Conservation (phyloP, 2,888 invertebrate genomes). For the Brachylomia viminalis region DNA sequence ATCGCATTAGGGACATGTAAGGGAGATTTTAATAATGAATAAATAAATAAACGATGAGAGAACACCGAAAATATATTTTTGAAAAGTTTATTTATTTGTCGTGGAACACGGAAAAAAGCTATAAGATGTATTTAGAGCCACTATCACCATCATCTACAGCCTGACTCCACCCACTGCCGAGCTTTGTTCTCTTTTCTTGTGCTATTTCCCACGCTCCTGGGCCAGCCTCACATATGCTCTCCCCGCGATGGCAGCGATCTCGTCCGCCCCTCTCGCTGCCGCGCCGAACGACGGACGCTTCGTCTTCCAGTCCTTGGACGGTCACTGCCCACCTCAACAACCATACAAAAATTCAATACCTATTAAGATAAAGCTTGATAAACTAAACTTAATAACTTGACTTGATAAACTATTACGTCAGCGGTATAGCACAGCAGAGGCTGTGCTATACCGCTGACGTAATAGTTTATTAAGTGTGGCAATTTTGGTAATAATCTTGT, state of each 20-base stretch:
- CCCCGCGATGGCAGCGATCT: no score
- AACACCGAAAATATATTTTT: background rate
- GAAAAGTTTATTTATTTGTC: background rate
- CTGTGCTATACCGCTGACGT: background rate
- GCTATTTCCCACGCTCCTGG: background rate
- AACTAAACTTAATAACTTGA: no score
- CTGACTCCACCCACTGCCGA: background rate
- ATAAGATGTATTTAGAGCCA: background rate
- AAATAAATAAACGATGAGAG: no score
- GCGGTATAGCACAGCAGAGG: no score
- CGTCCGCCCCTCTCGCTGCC: no score
- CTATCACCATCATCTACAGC: no score
- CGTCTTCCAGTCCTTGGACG: no score
- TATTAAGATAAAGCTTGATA: background rate
- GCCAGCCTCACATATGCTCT: background rate
- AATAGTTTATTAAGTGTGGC: background rate
- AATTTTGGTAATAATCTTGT: background rate
- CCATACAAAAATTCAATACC: background rate
- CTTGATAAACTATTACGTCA: no score
- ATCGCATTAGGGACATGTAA: no score
- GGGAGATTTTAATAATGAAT: no score
- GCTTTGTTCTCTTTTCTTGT: background rate
- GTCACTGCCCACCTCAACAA: background rate
- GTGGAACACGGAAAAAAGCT: background rate
- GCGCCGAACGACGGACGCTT: no score